These are phyloP conservation scores for Acanthiza pusilla DNA, from an alignment of 2,797 vertebrate genomes.

Conservation along the genomic window DNA sequence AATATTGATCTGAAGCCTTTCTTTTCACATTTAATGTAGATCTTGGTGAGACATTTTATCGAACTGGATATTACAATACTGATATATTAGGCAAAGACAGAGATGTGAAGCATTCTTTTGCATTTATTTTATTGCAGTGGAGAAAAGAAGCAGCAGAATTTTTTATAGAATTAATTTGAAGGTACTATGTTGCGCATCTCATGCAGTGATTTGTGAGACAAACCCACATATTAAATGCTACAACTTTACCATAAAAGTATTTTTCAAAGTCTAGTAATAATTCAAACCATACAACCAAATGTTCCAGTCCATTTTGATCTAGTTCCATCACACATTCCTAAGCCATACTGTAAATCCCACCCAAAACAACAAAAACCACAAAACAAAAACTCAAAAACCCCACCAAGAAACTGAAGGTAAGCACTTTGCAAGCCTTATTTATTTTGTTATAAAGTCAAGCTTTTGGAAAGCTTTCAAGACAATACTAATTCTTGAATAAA, in stretches of 20 bases:
- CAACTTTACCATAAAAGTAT: not conserved
- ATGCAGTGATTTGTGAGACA: not conserved
- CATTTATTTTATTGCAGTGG: not conserved
- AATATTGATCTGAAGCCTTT: not conserved
- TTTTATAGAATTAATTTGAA: not conserved
- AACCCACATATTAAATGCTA: not conserved
- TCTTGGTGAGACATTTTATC: not conserved
- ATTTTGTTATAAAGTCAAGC: slow-evolving; percentile 20
- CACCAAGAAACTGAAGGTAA: not conserved
- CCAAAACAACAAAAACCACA: not conserved
- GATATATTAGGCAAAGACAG: not conserved
- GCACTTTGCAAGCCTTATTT: not conserved
- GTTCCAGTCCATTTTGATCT: slow-evolving; percentile 25
- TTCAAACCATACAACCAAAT: not conserved
- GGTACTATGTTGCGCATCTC: not conserved
- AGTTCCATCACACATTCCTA: slow-evolving; percentile 20
- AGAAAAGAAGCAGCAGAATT: not conserved
- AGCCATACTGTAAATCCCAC: not conserved
- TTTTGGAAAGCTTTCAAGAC: slow-evolving; percentile 49
- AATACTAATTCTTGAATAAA: slow-evolving; percentile 44
- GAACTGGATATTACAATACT: not conserved
- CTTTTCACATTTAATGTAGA: not conserved
- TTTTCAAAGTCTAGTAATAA: not conserved
- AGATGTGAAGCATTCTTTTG: not conserved
- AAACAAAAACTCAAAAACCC: not conserved